Percentiles rank a stretch among this genome's conserved stretches.
These are phyloP conservation scores for Natrix natrix DNA, from an alignment of 2,797 vertebrate species.

Conservation along the genomic window DNA sequence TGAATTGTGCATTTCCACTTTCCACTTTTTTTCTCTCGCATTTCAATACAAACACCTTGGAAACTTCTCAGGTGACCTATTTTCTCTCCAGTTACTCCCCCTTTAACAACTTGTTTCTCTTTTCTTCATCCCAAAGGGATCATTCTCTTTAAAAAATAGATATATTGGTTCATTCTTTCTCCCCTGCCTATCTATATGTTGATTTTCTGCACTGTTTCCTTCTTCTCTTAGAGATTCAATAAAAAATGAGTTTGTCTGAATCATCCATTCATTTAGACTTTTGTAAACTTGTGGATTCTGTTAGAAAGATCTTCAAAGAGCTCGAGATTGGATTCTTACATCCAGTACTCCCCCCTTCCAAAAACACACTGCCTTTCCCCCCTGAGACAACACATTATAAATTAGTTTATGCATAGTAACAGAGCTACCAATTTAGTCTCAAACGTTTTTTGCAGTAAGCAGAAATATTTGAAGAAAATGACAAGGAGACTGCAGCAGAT, in stretches of 20 bases:
- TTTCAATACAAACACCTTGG: constrained; percentile 33
- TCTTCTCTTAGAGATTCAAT: constrained; percentile 5
- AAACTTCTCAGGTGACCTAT: constrained; percentile 36
- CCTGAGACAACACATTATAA: not conserved
- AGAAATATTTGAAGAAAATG: not conserved
- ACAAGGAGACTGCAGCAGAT: not conserved
- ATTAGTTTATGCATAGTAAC: not conserved
- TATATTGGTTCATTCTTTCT: not conserved
- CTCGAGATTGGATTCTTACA: not conserved
- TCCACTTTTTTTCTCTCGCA: not conserved
- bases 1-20: not conserved
- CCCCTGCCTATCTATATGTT: not conserved
- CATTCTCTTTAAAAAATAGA: not conserved
- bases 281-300: constrained; percentile 2
- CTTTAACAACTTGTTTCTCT: constrained; percentile 22
- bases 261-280: constrained; percentile 10
- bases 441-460: not conserved
- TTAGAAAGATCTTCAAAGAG: constrained; percentile 24
- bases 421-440: not conserved
- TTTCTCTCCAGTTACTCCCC: constrained; percentile 7
- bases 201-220: constrained; percentile 16
- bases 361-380: not conserved
- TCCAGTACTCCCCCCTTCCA: not conserved
- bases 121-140: constrained; percentile 1
- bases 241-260: not conserved